Conservation (phyloP, 2,888 invertebrate genomes). For the Diaperis boleti region DNA sequence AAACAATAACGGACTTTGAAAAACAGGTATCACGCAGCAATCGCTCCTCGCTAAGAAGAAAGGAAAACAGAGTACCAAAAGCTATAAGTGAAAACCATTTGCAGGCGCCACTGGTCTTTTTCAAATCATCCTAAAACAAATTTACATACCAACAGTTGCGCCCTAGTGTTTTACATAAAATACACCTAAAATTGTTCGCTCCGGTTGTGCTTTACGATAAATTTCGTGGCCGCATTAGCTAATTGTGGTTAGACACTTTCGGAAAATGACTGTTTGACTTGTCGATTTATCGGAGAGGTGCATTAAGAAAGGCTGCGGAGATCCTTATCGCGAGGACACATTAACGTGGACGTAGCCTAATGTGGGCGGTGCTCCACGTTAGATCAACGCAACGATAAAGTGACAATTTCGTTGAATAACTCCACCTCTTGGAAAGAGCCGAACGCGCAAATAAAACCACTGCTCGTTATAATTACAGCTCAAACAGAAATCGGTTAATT, state of each 20-base stretch:
- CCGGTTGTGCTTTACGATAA: constrained; percentile 45
- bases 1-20: constrained; percentile 26
- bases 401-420: constrained; percentile 61
- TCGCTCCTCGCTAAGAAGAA: constrained; percentile 39
- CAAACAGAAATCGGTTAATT: constrained; percentile 37
- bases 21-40: constrained; percentile 38
- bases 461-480: constrained; percentile 43
- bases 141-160: constrained; percentile 51
- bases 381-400: constrained; percentile 59
- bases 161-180: constrained; percentile 53
- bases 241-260: constrained; percentile 34
- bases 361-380: constrained; percentile 42
- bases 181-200: constrained; percentile 46
- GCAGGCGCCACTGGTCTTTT: constrained; percentile 53
- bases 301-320: constrained; percentile 43
- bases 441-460: constrained; percentile 47
- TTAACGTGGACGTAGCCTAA: constrained; percentile 43
- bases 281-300: constrained; percentile 37
- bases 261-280: constrained; percentile 17
- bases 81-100: constrained; percentile 53
- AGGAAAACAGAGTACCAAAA: constrained; percentile 51
- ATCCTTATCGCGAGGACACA: constrained; percentile 44
- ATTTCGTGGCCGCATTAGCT: constrained; percentile 41
- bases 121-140: constrained; percentile 54
- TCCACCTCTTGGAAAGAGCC: constrained; percentile 51